Evolutionary conservation across 2,797 vertebrate genomes (phyloP).

Genomic region (Oreortyx pictus): DNA sequence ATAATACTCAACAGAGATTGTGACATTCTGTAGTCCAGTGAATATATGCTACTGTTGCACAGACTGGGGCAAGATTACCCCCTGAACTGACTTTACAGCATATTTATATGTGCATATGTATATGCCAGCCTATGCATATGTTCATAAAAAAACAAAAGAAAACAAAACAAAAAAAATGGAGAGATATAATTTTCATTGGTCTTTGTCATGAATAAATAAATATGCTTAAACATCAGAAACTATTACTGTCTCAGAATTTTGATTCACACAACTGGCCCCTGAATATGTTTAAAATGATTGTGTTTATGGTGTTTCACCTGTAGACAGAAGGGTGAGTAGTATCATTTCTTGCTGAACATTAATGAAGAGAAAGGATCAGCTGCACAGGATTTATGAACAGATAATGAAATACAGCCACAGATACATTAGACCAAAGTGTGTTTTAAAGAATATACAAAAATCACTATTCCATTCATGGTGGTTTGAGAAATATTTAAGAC

Average conservation of each 20-base stretch:
- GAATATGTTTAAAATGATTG: not conserved
- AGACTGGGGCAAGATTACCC: not conserved
- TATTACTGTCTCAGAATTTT: not conserved
- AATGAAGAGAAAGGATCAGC: not conserved
- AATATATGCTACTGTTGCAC: fast-evolving
- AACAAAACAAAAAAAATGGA: not conserved
- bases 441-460: not conserved
- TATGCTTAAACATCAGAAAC: not conserved
- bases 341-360: not conserved
- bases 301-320: not conserved
- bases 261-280: not conserved
- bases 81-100: not conserved
- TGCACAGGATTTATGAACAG: not conserved
- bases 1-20: fast-evolving
- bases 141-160: not conserved
- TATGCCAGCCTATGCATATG: fast-evolving
- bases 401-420: not conserved
- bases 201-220: not conserved
- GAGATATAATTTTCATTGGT: not conserved
- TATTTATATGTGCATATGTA: not conserved
- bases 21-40: not conserved
- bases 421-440: not conserved
- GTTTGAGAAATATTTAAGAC: not conserved
- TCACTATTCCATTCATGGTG: not conserved
- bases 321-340: not conserved